Percentiles rank a stretch among this genome's conserved stretches.
These are phyloP conservation scores for Tinea semifulvella DNA, from an alignment of 2,888 invertebrate species.

Conservation along the genomic window DNA sequence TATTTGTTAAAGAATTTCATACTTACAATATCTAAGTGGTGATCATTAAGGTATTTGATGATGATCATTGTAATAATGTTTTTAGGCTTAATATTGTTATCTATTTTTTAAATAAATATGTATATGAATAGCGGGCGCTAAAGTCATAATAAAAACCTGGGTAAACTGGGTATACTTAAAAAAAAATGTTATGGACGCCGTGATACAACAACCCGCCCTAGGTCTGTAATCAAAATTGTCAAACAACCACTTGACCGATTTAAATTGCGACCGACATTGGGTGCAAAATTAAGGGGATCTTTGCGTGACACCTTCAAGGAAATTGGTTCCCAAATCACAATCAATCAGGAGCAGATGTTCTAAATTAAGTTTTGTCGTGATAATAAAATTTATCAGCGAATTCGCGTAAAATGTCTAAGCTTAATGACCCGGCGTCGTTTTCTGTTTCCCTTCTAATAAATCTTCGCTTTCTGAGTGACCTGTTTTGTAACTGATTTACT, in stretches of 20 bases:
- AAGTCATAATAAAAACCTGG: too few species aligned
- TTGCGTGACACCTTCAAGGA: slow-evolving; percentile 10
- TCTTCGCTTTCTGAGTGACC: slow-evolving; percentile 3
- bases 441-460: slow-evolving; percentile 5
- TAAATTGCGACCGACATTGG: not conserved
- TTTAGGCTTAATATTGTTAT: too few species aligned
- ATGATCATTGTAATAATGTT: too few species aligned
- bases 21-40: too few species aligned
- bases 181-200: too few species aligned
- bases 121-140: too few species aligned
- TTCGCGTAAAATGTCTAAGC: slow-evolving; percentile 8
- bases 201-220: too few species aligned
- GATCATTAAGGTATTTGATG: too few species aligned
- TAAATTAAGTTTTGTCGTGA: slow-evolving; percentile 10
- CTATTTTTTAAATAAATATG: too few species aligned
- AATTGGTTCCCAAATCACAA: slow-evolving; percentile 10
- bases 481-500: slow-evolving; percentile 1
- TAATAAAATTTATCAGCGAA: slow-evolving; percentile 12
- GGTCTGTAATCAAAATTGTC: not conserved
- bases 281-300: slow-evolving; percentile 9
- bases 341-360: slow-evolving; percentile 13
- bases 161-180: too few species aligned
- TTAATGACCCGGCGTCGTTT: slow-evolving; percentile 9
- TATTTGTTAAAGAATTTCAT: too few species aligned
- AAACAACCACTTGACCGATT: slow-evolving; percentile 6